Percentiles rank a stretch among this genome's conserved stretches.
phyloP scores from a whole-genome alignment of 2,888 invertebrate species.

The Acleris literana region DNA sequence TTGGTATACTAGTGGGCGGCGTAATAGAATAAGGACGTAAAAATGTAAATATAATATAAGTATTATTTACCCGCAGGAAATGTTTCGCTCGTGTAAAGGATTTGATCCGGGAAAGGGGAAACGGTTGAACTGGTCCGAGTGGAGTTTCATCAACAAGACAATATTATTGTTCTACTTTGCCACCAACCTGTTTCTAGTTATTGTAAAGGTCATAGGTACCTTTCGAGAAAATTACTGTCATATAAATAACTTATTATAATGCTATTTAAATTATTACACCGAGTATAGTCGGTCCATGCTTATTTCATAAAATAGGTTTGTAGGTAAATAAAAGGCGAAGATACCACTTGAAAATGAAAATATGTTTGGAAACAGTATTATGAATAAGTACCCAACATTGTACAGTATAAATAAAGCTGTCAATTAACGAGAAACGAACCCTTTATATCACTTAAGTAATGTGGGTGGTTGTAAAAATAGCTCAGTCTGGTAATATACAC shows the following conservation, averaged over 20 bases:
- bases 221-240: too few species aligned
- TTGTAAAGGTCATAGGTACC: constrained; percentile 5
- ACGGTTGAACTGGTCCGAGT: constrained; percentile 1
- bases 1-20: constrained; percentile 39
- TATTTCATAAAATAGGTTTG: neutral
- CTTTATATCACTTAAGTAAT: too few species aligned
- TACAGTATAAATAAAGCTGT: constrained; percentile 3
- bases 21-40: constrained; percentile 37
- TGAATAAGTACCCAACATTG: neutral
- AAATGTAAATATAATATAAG: constrained; percentile 16
- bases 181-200: neutral
- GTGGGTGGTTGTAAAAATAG: too few species aligned
- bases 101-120: neutral
- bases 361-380: too few species aligned
- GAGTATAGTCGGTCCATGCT: too few species aligned
- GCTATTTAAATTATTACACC: too few species aligned
- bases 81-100: constrained; percentile 8
- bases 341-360: constrained; percentile 4
- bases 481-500: too few species aligned
- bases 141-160: neutral
- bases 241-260: too few species aligned
- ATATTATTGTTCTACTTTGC: constrained; percentile 19
- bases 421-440: neutral
- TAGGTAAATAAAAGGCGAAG: neutral
- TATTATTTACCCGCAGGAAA: constrained; percentile 11